Base-by-base conservation (phyloP, 2,113 vertebrate genomes). In the Oncorhynchus masou region DNA sequence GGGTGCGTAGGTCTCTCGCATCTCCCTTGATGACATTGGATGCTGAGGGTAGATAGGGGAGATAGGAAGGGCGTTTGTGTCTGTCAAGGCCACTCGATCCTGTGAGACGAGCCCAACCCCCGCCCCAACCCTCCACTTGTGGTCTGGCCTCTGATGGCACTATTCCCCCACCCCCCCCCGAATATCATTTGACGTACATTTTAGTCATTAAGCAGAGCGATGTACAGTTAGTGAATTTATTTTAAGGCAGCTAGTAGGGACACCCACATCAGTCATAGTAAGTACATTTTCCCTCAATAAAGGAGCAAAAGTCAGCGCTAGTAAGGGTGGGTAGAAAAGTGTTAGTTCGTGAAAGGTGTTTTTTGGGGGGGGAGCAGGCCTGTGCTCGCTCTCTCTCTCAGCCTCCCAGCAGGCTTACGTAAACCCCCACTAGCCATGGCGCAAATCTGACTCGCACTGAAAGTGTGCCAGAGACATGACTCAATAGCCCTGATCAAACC, bases 51-150 rank as follows among this genome's bases (percentile, higher is more conserved):
- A 69, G 39, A 68, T 66, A 68, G 4, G 12, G 57, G 12, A 34
- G 70, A 78, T 78, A 57, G 57, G 31, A 72, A 13, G 15, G 39
- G 39, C 12, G 39, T 11, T 45, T 45, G 78, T 84, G 79, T 57
- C 6, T 45, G 39, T 45, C 39, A 45, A 45, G 39, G 39, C 39
- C 9, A 11, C 39, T 45, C 9, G 39, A 45, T 45, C 39, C 39
- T 45, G 39, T 45, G 8, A 45, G 65, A 74, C 57, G 72, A 2
- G n/a, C 3, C 24, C 4, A 2, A 15, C 59, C n/a, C 2, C 59
- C 29, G n/a, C n/a, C 31, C 15, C n/a, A 34, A n/a, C 1, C 29
- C 85, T 80, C 74, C 71, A 76, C 51, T 68, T 12, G 0, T 45
- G 8, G 39, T 45, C 39, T 45, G 39, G 39, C 39, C 0, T 9